Evolutionary conservation across 2,888 invertebrate species (phyloP), one percentile per base, ranked within the genome.

Genomic region (Melanostoma scalare): DNA sequence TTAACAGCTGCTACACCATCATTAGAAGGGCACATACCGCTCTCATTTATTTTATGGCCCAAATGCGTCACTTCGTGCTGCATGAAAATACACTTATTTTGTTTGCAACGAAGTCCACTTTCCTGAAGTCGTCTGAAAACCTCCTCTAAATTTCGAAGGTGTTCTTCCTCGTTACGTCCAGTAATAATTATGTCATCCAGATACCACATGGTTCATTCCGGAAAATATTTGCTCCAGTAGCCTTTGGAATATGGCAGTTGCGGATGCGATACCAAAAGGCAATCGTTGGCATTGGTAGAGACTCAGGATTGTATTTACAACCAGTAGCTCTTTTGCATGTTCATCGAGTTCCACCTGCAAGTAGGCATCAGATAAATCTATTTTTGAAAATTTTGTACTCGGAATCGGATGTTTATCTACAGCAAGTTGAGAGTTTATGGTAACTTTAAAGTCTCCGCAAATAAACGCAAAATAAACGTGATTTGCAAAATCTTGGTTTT

Each of bases 181-280:
- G 86, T 87, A 40, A 87, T 86, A 75, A 75, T 87, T 52, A 87
- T 87, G 68, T 88, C 89, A 63, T 90, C 89, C 30, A 88, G 76
- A 79, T 87, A 80, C 87, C 9, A 87, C 87, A 6, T 80, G 86
- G 3, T 87, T 85, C 3, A 88, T 81, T 6, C 88, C 89, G 60
- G 79, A 76, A 9, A 91, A 76, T 46, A 89, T 75, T 52, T 87
- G 78, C 75, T 90, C 91, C 46, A 90, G 86, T 30, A 87, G 86
- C 58, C 85, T 69, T 67, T 90, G 89, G 79, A 87, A 80, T 89
- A 90, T 90, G 46, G 89, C 88, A 6, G 88, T 87, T 9, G 89
- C 88, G 9, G 89, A 89, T 3, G 88, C 87, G 9, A 90, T 88
- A 20, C 90, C 91, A 86, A 88, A 90, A 2, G 89, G 88, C 44